These are phyloP conservation scores for Rallus limicola DNA, from an alignment of 2,113 vertebrate species.

Conservation along the genomic window DNA sequence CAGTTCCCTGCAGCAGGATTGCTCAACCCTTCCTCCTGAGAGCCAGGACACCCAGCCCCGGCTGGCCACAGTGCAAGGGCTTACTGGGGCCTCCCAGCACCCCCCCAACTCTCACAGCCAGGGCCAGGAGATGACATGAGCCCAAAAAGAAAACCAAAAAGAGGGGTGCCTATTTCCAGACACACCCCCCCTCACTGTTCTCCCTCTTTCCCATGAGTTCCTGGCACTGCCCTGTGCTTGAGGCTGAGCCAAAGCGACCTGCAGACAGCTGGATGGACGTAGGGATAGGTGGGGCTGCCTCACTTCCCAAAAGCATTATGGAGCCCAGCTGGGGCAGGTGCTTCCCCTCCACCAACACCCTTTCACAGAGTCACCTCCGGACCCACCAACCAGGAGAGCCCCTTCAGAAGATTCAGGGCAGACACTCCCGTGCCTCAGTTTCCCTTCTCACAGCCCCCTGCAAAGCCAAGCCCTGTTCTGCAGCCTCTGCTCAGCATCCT, in stretches of 20 bases:
- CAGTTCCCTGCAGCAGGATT: not conserved
- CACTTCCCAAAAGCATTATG: not conserved
- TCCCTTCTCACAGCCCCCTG: not conserved
- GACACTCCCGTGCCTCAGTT: not conserved
- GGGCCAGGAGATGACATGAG: not conserved
- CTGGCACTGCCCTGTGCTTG: not conserved
- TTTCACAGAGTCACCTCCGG: not conserved
- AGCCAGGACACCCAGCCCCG: not conserved
- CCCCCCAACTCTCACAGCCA: not conserved
- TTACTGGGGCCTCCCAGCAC: not conserved
- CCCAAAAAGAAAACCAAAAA: not conserved
- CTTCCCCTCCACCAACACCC: not conserved
- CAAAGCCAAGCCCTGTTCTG: not conserved
- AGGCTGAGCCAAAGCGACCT: not conserved
- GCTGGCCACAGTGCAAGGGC: not conserved
- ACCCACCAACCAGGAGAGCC: not conserved
- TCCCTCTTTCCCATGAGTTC: not conserved
- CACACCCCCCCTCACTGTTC: rapidly evolving
- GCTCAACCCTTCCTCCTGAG: not conserved
- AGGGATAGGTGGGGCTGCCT: not conserved
- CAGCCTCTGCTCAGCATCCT: not conserved
- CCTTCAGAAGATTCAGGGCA: not conserved
- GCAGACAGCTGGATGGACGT: not conserved
- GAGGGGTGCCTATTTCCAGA: not conserved
- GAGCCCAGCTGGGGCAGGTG: not conserved